Evolutionary conservation across 2,888 invertebrate genomes (phyloP).

Genomic region (Serripes groenlandicus): DNA sequence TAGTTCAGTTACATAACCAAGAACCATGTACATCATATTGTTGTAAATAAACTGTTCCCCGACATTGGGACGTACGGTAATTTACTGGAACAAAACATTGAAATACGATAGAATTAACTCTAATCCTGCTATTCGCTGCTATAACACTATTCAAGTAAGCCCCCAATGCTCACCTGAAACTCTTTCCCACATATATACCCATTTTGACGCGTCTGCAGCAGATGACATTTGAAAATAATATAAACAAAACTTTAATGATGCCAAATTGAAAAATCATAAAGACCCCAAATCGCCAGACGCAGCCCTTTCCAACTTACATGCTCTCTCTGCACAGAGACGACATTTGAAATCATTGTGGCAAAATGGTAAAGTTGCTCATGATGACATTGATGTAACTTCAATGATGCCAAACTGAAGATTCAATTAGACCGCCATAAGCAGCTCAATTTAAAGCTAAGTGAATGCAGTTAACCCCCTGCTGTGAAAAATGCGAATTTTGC

Average conservation of each 20-base stretch:
- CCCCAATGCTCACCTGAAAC: background rate
- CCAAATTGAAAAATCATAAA: too few relatives aligned
- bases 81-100: background rate
- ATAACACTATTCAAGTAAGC: background rate
- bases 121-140: background rate
- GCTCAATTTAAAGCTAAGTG: too few relatives aligned
- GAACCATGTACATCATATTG: conserved; percentile 68
- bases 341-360: too few relatives aligned
- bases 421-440: too few relatives aligned
- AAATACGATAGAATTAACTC: background rate
- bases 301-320: too few relatives aligned
- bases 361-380: too few relatives aligned
- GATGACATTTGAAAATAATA: background rate
- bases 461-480: too few relatives aligned
- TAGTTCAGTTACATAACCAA: conserved; percentile 66
- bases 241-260: background rate
- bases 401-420: too few relatives aligned
- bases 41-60: conserved; percentile 61
- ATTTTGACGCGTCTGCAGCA: background rate
- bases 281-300: too few relatives aligned
- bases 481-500: too few relatives aligned
- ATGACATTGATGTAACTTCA: too few relatives aligned
- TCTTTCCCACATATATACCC: background rate
- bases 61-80: background rate
- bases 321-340: too few relatives aligned